phyloP scores from a whole-genome alignment of 2,797 vertebrate genomes.

The Moxostoma hubbsi region DNA sequence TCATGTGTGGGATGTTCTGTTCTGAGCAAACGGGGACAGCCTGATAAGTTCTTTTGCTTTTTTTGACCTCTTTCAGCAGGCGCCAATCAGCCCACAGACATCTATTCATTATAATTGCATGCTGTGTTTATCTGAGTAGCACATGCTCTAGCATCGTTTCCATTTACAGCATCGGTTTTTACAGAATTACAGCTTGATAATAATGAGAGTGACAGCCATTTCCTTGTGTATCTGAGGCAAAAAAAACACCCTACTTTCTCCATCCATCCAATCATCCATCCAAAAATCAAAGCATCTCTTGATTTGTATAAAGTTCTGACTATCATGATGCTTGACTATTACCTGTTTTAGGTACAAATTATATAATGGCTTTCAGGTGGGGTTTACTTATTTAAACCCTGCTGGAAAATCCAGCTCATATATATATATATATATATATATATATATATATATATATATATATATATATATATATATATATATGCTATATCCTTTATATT shows the following conservation, averaged over 20 bases:
- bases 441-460: too few relatives aligned
- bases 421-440: too few relatives aligned
- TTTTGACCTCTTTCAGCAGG: slow-evolving; percentile 65
- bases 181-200: slow-evolving; percentile 53
- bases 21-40: slow-evolving; percentile 25
- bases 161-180: slow-evolving; percentile 50
- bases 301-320: too few relatives aligned
- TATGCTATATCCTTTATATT: too few relatives aligned
- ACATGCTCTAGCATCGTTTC: slow-evolving; percentile 35
- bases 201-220: slow-evolving; percentile 54
- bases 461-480: too few relatives aligned
- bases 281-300: too few relatives aligned
- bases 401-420: too few relatives aligned
- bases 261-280: too few relatives aligned
- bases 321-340: too few relatives aligned
- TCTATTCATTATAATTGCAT: slow-evolving; percentile 66
- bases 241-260: not conserved
- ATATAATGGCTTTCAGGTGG: too few relatives aligned
- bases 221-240: slow-evolving; percentile 10
- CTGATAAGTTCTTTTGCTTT: not conserved
- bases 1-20: slow-evolving; percentile 22
- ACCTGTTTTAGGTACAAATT: too few relatives aligned
- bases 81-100: slow-evolving; percentile 64
- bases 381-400: too few relatives aligned
- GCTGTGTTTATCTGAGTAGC: slow-evolving; percentile 59